Percentiles rank a stretch among this genome's conserved stretches.
Conservation (phyloP, 2,888 invertebrate species). For the Pachymerium ferrugineum region DNA sequence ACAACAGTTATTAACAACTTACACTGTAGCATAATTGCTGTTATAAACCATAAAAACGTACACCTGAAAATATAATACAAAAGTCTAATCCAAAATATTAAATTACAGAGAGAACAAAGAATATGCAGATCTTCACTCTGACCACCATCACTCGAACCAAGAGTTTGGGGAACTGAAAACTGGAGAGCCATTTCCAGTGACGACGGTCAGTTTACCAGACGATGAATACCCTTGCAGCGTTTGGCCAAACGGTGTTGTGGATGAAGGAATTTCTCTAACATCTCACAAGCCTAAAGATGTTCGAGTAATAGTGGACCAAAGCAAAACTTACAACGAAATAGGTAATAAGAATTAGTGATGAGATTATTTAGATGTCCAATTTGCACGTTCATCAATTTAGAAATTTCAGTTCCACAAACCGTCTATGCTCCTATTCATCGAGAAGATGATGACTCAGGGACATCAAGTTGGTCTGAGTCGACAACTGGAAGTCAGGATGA, state of each 20-base stretch:
- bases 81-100: too few relatives aligned
- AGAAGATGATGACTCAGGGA: conserved; percentile 59
- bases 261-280: background rate
- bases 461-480: conserved; percentile 62
- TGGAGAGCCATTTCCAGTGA: background rate
- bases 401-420: background rate
- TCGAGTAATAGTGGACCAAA: conserved; percentile 37
- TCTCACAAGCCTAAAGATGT: conserved; percentile 36
- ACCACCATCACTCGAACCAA: conserved; percentile 1
- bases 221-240: background rate
- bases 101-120: background rate
- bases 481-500: conserved; percentile 49
- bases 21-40: too few relatives aligned
- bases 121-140: background rate
- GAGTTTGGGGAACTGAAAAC: background rate
- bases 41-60: too few relatives aligned
- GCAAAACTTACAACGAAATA: conserved; percentile 39
- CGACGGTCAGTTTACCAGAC: conserved; percentile 4
- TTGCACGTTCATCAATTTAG: background rate
- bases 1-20: too few relatives aligned
- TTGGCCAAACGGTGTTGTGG: conserved; percentile 1
- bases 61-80: too few relatives aligned
- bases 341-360: conserved; percentile 32
- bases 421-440: conserved; percentile 10
- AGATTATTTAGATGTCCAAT: background rate